Evolutionary conservation across 2,113 vertebrate genomes (phyloP), one percentile per base, ranked within the genome.

Genomic region (Zapus hudsonius): DNA sequence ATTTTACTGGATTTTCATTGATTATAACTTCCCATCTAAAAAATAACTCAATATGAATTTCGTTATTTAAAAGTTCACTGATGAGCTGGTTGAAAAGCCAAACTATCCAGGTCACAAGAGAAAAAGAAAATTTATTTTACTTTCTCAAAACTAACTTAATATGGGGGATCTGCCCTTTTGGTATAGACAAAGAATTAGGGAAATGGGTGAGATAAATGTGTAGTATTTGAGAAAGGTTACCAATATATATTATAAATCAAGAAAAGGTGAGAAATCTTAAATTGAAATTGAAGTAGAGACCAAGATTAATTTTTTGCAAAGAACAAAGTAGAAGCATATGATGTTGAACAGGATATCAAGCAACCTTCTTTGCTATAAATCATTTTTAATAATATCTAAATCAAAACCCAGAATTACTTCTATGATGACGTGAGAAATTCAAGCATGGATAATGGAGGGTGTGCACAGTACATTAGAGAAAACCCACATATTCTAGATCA

Each of bases 1-100:
- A 94, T 95, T 92, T 95, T 83, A 97, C 81, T 95, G 61, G 44
- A 86, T 97, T 97, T 90, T 88, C 74, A 96, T 95, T 90, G 95
- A 97, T 95, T 96, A 95, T 90, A 94, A 94, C 63, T 94, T 97
- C 73, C 85, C 59, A 83, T 88, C 31, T 95, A 57, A 88, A 93
- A 96, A 96, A 94, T 69, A 87, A 87, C 72, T 97, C 97, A 92
- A 97, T 96, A 52, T 75, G 75, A 97, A 97, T 94, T 93, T 95
- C 44, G 72, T 97, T 97, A 96, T 86, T 96, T 94, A 87, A 95
- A 97, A 95, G 97, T 96, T 96, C 91, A 92, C 33, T 79, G 81
- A 89, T 91, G 25, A 57, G 10, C 55, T 96, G 73, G n/a, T 93
- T 91, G 57, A 64, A 95, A 94, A 93, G 69, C 76, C 84, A 84